Base-by-base conservation (phyloP, 2,797 vertebrate genomes). In the Distichodus sexfasciatus region DNA sequence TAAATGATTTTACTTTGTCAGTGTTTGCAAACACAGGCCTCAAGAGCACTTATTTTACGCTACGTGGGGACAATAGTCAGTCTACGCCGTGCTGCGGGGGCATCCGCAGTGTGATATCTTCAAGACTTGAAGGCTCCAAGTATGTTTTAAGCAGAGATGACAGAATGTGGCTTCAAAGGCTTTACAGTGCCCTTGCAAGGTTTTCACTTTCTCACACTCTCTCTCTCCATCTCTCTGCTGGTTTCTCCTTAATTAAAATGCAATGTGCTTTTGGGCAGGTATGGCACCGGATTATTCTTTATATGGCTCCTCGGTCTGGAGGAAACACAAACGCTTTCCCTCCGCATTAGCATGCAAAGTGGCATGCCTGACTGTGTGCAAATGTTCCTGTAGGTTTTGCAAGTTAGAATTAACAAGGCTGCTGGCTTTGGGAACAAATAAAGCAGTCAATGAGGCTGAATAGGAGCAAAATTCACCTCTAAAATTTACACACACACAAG, bases 381-480 rank as follows among this genome's bases (percentile, higher is more conserved):
- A 59, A 66, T 62, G 43, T 31, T 59, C 26, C 54, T 66, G 31
- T 64, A 57, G 46, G 53, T 72, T 59, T 65, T 38, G 28, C 46
- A 44, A 17, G 58, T 53, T 65, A 31, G 29, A 35, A 51, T 74
- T 68, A 68, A 60, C 46, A 53, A 19, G 33, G 24, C 7, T 76
- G 61, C 46, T 60, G 66, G 38, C 36, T 66, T 29, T 48, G 57
- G 29, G 15, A 19, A n/a, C 31, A 69, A 74, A 79, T 71, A 65
- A 64, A 74, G 43, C 53, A 51, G 67, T 71, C 61, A 53, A 21
- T 73, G 44, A 77, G 47, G 60, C 66, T 61, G 50, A 74, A 70
- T 54, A 69, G 33, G 44, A 61, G 44, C n/a, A 51, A 23, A 47
- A 31, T 66, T 65, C 59, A 74, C 65, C 57, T 70, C 65, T 41